A percentile compares a stretch with the other conserved stretches of the same genome.
These are phyloP conservation scores for Volucella inanis DNA, from an alignment of 2,888 invertebrate genomes.

Conservation along the genomic window DNA sequence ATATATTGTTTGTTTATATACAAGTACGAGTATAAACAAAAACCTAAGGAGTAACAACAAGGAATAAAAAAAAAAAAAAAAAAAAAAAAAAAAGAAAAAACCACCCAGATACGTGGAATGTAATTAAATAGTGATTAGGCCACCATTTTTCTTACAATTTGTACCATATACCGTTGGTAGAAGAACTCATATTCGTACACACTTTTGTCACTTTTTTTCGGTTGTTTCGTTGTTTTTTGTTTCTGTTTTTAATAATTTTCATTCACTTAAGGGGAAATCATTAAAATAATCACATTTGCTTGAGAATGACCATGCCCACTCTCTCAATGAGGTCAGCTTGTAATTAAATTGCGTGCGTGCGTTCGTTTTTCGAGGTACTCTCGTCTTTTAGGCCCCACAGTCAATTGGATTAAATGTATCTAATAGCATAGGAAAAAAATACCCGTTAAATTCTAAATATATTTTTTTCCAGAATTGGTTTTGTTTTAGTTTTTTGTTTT, in stretches of 20 bases:
- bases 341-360: conserved; percentile 72
- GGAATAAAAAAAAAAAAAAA: conserved; percentile 14
- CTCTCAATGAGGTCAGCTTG: conserved; percentile 68
- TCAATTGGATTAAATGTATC: conserved; percentile 35
- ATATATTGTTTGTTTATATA: conserved; percentile 1
- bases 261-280: conserved; percentile 79
- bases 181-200: conserved; percentile 3
- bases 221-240: conserved; percentile 37
- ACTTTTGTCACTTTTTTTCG: conserved; percentile 15
- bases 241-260: conserved; percentile 60
- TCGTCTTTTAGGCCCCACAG: conserved; percentile 23
- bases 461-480: conserved; percentile 22
- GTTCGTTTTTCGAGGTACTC: neutral
- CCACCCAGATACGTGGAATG: conserved; percentile 74
- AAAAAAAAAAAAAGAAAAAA: conserved; percentile 41
- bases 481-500: conserved; percentile 13
- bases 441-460: neutral
- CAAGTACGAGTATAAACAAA: neutral
- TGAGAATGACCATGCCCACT: conserved; percentile 75
- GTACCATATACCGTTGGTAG: conserved; percentile 35
- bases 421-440: conserved; percentile 17
- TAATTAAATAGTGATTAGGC: conserved; percentile 83
- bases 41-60: neutral
- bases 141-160: conserved; percentile 81
- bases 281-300: conserved; percentile 82